Conservation (phyloP, 1,140 invertebrate genomes). For the Acromyrmex echinatior region DNA sequence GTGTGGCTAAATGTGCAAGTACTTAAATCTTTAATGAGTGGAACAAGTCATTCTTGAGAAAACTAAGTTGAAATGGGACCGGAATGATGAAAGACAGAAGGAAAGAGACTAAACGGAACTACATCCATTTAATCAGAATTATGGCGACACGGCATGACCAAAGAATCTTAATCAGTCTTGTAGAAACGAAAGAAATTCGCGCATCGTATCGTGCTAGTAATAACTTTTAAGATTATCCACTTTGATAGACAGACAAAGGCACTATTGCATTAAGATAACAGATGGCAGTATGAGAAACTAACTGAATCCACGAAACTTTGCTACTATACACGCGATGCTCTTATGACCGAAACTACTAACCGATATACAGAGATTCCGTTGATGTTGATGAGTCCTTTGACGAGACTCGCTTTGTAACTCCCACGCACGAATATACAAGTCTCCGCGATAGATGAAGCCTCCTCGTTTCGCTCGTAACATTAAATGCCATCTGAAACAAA, state of each 20-base stretch:
- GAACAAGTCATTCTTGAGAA: conserved; percentile 60
- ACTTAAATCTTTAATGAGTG: conserved; percentile 74
- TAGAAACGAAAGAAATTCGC: conserved; percentile 45
- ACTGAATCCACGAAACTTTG: conserved; percentile 18
- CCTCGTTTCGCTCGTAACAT: conserved; percentile 83
- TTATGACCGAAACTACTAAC: conserved; percentile 74
- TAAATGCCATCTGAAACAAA: conserved; percentile 84
- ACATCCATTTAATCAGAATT: conserved; percentile 79
- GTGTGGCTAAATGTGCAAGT: conserved; percentile 60
- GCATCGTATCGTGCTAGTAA: conserved; percentile 11
- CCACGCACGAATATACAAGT: conserved; percentile 86
- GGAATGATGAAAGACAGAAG: conserved; percentile 7
- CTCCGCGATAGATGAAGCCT: conserved; percentile 85
- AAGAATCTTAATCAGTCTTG: conserved; percentile 76
- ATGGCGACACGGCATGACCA: conserved; percentile 71
- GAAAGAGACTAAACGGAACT: conserved; percentile 22
- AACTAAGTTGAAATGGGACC: conserved; percentile 25
- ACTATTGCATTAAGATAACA: background rate
- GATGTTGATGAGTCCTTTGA: conserved; percentile 80
- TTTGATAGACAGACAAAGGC: conserved; percentile 18
- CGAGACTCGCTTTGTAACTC: conserved; percentile 85
- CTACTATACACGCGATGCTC: background rate
- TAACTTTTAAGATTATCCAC: conserved; percentile 41
- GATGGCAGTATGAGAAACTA: conserved; percentile 7
- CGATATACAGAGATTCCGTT: conserved; percentile 83